Percentiles rank a stretch among this genome's conserved stretches.
Evolutionary conservation across 2,888 invertebrate species (phyloP).

Genomic region (Scrobipalpa atriplicella): DNA sequence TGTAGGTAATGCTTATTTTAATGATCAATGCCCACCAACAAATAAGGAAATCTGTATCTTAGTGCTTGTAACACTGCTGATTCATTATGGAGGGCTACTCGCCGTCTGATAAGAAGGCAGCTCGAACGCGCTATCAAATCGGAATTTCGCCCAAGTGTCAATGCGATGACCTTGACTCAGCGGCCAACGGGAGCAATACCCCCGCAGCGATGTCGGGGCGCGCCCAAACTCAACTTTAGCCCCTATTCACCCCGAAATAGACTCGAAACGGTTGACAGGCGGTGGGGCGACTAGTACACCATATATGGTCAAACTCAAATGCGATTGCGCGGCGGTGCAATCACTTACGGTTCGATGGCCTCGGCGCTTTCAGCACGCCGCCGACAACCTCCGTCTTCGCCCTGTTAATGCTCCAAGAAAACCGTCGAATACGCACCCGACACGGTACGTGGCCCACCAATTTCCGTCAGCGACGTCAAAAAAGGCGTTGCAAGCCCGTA

Average conservation of each 20-base stretch:
- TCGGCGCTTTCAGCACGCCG: conserved; percentile 40
- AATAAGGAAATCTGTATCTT: conserved; percentile 38
- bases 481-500: conserved; percentile 73
- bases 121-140: conserved; percentile 4
- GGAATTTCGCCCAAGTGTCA: conserved; percentile 23
- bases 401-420: conserved; percentile 35
- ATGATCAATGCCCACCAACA: conserved; percentile 33
- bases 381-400: conserved; percentile 36
- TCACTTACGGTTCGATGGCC: conserved; percentile 76
- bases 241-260: conserved; percentile 60
- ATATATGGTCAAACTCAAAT: conserved; percentile 76
- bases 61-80: conserved; percentile 19
- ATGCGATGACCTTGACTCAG: conserved; percentile 61
- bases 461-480: conserved; percentile 56
- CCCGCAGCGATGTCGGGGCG: conserved; percentile 40
- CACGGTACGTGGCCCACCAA: conserved; percentile 33
- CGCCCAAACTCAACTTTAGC: conserved; percentile 43
- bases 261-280: conserved; percentile 62
- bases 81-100: conserved; percentile 20
- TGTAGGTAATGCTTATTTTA: conserved; percentile 23
- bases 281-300: conserved; percentile 65
- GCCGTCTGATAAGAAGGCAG: conserved; percentile 36
- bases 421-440: conserved; percentile 38
- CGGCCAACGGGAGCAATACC: conserved; percentile 57
- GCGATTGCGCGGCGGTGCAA: conserved; percentile 78